Evolutionary conservation across 2,888 invertebrate genomes (phyloP), one percentile per base, ranked within the genome.

Genomic region (Parasteatoda lunata): DNA sequence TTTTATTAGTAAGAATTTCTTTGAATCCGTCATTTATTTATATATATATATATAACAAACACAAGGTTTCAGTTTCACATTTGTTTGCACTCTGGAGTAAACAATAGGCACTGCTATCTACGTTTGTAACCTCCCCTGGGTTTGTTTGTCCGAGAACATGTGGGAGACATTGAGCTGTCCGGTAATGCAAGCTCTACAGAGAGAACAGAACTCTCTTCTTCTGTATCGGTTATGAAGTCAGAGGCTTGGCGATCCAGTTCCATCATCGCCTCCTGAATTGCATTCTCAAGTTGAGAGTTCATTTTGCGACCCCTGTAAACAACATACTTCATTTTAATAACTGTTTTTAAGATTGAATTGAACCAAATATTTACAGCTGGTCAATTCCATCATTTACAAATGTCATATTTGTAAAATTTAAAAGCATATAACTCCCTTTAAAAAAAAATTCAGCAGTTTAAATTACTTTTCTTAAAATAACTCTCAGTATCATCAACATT

Each of bases 201-300:
- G 52, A 80, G 76, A 45, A 64, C 71, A 64, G 47, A 48, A 52
- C 81, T 78, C 7, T 64, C 77, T 13, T 75, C 83, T 13, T 66
- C 45, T 59, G 64, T 79, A 52, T 77, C 80, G 4, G 82, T 72
- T 47, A 88, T 71, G 13, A 80, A 13, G 45, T 84, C 77, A n/a
- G 87, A 73, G 5, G 87, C 75, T 66, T 88, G 88, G 1, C 88
- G 65, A 72, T 97, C 97, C 91, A 97, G 93, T 92, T 97, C 97
- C 89, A 95, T 94, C 96, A 97, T 96, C 83, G 97, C 97, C 93
- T 97, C 97, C 93, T 97, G 97, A 91, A 97, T 97, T 82, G 97
- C 97, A 91, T 96, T 96, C 93, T 97, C 97, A 91, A 97, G 93
- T 92, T 96, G 95, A 90, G 95, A 95, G 93, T 96, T 97, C 94